Evolutionary conservation across 2,113 vertebrate genomes (phyloP).

Genomic region (Alexandromys fortis): DNA sequence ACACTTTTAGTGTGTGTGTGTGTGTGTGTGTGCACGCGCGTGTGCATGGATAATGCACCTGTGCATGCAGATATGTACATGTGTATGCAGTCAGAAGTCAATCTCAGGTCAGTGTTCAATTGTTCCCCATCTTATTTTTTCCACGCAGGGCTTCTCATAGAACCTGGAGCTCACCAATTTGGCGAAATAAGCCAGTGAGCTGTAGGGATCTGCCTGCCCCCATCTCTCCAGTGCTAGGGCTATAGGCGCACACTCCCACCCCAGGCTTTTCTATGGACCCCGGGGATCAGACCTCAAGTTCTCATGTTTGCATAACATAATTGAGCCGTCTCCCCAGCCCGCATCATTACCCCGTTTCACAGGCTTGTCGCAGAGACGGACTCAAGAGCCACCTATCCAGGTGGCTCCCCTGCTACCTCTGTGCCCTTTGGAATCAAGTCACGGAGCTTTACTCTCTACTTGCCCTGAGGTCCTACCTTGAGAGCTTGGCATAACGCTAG

Average conservation of each 20-base stretch:
- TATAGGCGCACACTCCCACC: neutral
- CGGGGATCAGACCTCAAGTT: neutral
- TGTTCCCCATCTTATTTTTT: neutral
- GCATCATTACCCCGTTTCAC: neutral
- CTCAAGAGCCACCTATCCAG: neutral
- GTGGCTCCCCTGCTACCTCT: neutral
- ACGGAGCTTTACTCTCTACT: neutral
- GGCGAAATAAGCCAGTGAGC: neutral
- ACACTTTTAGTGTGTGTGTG: neutral
- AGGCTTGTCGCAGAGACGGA: neutral
- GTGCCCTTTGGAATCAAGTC: too few relatives aligned
- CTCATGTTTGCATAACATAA: neutral
- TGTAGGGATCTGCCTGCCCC: neutral
- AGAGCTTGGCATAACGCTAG: neutral
- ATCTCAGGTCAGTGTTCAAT: neutral
- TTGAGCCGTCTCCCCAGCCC: accelerated
- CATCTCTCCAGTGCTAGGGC: neutral
- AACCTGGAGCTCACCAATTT: neutral
- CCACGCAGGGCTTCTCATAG: neutral
- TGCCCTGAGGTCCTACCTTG: neutral
- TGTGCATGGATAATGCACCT: neutral
- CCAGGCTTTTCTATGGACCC: neutral
- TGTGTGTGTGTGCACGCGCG: neutral
- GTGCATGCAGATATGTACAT: neutral
- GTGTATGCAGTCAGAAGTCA: neutral